phyloP scores from a whole-genome alignment of 1,140 invertebrate species.

The Dolichoris vasculosae region DNA sequence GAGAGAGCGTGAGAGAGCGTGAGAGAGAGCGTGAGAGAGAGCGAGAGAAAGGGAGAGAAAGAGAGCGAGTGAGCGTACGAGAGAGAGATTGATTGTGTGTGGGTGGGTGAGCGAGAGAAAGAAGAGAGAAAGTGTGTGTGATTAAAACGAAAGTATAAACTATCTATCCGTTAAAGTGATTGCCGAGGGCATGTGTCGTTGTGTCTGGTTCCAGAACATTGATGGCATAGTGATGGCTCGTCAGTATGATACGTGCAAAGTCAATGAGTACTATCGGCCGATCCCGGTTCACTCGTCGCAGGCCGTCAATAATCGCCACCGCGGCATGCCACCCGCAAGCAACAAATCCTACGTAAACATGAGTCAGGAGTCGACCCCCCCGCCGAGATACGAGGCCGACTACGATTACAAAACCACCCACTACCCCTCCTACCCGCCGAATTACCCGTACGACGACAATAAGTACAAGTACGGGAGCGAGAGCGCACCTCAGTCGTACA shows the following conservation, averaged over 20 bases:
- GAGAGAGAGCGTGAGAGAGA: background rate
- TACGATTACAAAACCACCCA: constrained; percentile 74
- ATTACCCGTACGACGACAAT: constrained; percentile 72
- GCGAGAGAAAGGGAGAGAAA: background rate
- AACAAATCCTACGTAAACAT: constrained; percentile 70
- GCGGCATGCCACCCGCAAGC: constrained; percentile 56
- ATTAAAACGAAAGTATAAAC: constrained; percentile 39
- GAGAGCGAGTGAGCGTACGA: background rate
- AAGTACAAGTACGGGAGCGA: constrained; percentile 69
- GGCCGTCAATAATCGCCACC: constrained; percentile 66
- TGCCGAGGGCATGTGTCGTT: constrained; percentile 74
- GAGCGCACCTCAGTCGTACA: constrained; percentile 13
- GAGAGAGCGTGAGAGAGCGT: background rate
- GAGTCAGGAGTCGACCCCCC: constrained; percentile 60
- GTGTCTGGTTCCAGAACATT: constrained; percentile 76
- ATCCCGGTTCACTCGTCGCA: constrained; percentile 68
- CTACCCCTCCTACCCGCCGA: constrained; percentile 72
- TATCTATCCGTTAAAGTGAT: constrained; percentile 59
- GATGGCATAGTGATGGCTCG: constrained; percentile 75
- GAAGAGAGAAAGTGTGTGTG: constrained; percentile 14
- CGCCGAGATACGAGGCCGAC: constrained; percentile 62
- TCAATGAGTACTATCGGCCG: constrained; percentile 72
- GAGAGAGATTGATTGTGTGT: constrained; percentile 21
- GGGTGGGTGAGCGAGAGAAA: constrained; percentile 42
- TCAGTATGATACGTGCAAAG: constrained; percentile 73